Percentiles rank a stretch among this genome's conserved stretches.
These are phyloP conservation scores for Apomyelois bistriatella DNA, from an alignment of 2,888 invertebrate genomes.

Conservation along the genomic window DNA sequence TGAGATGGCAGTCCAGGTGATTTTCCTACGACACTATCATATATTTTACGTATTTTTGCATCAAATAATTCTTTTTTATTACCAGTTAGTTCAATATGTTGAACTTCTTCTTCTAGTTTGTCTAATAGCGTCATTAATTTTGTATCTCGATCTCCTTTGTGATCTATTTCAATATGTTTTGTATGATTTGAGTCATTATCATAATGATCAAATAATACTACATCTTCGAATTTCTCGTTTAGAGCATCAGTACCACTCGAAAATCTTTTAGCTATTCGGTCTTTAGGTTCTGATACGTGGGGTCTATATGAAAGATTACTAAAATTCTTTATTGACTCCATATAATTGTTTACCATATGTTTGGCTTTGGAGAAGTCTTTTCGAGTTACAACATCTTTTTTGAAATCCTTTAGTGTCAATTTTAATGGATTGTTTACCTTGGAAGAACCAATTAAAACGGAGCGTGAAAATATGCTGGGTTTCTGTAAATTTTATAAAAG, in stretches of 20 bases:
- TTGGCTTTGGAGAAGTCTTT: slow-evolving; percentile 46
- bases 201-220: slow-evolving; percentile 29
- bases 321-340: slow-evolving; percentile 20
- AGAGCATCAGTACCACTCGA: slow-evolving; percentile 7
- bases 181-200: slow-evolving; percentile 21
- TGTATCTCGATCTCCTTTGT: slow-evolving; percentile 27
- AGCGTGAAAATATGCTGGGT: slow-evolving; percentile 37
- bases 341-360: slow-evolving; percentile 42
- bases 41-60: slow-evolving; percentile 56
- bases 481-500: slow-evolving; percentile 28
- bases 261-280: background rate
- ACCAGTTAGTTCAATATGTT: slow-evolving; percentile 41
- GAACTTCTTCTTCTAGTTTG: slow-evolving; percentile 52
- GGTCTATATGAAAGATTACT: background rate
- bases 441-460: slow-evolving; percentile 32
- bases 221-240: slow-evolving; percentile 34
- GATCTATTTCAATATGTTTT: slow-evolving; percentile 4
- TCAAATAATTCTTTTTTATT: slow-evolving; percentile 51
- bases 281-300: background rate
- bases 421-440: slow-evolving; percentile 2
- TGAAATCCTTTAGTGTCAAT: slow-evolving; percentile 16
- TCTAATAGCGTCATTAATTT: slow-evolving; percentile 49
- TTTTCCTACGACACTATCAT: slow-evolving; percentile 40
- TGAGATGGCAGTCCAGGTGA: slow-evolving; percentile 1
- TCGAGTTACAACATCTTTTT: slow-evolving; percentile 42